Base-by-base conservation (phyloP, 1,140 invertebrate species). In the Akabosia matsudoensis region DNA sequence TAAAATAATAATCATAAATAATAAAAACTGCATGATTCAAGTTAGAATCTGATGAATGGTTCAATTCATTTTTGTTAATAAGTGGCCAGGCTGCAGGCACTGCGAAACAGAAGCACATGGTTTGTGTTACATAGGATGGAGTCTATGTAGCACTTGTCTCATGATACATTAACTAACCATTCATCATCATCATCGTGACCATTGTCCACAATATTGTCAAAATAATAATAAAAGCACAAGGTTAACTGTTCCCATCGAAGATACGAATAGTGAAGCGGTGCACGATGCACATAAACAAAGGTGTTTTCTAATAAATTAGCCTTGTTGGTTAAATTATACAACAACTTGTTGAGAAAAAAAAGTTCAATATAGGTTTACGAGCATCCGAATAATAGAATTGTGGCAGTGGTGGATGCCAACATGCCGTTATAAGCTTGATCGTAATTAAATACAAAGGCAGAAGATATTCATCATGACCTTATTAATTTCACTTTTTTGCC, bases 171-270 rank as follows among this genome's bases (percentile, higher is more conserved):
- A 56, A 56, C 13, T 22, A 56, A n/a, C 54, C 54, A 56, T 56
- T 56, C 54, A 56, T 56, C 54, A 56, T 56, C 54, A 24, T 56
- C 54, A 56, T 45, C 37, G 18, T 45, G 37, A 10, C 18, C 37
- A 45, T 45, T 45, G 37, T 45, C 37, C 37, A 45, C 37, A 45
- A 45, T 56, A 56, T 56, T 56, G 54, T 56, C 54, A 56, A 56
- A 56, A 45, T 45, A 45, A 45, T 45, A 45, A 45, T 10, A 45
- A 45, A 45, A 7, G 37, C 7, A 45, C 37, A 45, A 45, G 37
- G 37, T 45, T 45, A 45, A 45, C 37, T 7, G 18, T 45, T 45
- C 18, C 7, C 37, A 18, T 7, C 37, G 37, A 45, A 7, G 37
- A 45, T 18, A 45, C 18, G 7, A 45, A 10, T 18, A n/a, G n/a